Percentiles rank a stretch among this genome's conserved stretches.
These are phyloP conservation scores for Formica exsecta DNA, from an alignment of 1,140 invertebrate genomes.

Conservation along the genomic window DNA sequence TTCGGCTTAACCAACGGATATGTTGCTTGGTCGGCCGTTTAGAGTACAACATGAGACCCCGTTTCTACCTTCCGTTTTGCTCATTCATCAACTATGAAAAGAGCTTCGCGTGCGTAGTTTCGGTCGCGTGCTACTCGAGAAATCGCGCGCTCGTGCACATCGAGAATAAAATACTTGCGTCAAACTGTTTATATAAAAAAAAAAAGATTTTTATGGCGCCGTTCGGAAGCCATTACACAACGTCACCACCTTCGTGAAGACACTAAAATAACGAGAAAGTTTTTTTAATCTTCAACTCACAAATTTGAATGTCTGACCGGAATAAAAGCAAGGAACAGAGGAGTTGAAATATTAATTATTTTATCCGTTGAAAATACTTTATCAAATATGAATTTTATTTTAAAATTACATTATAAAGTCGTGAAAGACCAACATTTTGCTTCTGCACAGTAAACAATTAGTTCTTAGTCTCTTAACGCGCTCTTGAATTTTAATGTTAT, in stretches of 20 bases:
- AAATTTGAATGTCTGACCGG: background rate
- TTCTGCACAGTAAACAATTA: background rate
- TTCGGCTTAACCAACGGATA: slow-evolving; percentile 31
- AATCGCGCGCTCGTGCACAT: slow-evolving; percentile 38
- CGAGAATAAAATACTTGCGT: slow-evolving; percentile 44
- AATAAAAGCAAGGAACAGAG: background rate
- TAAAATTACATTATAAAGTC: background rate
- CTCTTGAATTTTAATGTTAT: background rate
- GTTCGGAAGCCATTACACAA: background rate
- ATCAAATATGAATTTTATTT: background rate
- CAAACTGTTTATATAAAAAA: slow-evolving; percentile 23
- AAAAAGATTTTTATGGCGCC: background rate
- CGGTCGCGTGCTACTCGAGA: slow-evolving; percentile 53
- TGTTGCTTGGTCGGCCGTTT: slow-evolving; percentile 43
- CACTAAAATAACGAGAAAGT: background rate
- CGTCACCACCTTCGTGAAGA: background rate
- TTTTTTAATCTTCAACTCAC: too few species aligned
- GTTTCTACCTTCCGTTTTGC: slow-evolving; percentile 60
- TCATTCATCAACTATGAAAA: slow-evolving; percentile 69
- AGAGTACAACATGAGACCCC: slow-evolving; percentile 46
- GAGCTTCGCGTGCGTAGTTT: slow-evolving; percentile 57
- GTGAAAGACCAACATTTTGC: background rate
- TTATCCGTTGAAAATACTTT: background rate
- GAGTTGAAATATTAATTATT: background rate
- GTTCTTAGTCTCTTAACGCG: background rate